Percentiles rank a stretch among this genome's conserved stretches.
Conservation (phyloP, 2,797 vertebrate species). For the Myotis findleyi region DNA sequence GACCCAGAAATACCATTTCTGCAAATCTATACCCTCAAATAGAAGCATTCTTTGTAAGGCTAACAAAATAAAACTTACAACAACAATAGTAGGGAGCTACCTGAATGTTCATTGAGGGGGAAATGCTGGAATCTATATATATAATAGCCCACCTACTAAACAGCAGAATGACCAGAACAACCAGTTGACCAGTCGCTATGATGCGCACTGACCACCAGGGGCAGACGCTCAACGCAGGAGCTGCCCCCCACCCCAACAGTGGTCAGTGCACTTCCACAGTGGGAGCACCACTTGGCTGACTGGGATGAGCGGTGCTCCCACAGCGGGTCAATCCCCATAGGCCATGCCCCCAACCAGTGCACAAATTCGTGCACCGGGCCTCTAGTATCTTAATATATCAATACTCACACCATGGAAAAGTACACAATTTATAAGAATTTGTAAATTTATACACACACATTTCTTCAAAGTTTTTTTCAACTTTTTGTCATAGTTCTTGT, state of each 20-base stretch:
- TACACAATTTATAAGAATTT: neutral
- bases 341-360: too few species aligned
- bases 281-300: too few species aligned
- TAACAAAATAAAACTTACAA: neutral
- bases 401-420: neutral
- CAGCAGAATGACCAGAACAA: too few species aligned
- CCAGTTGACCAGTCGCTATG: too few species aligned
- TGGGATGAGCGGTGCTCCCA: too few species aligned
- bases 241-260: too few species aligned
- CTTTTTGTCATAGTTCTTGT: neutral
- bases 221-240: too few species aligned
- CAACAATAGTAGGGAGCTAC: neutral
- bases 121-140: neutral
- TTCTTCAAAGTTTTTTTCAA: neutral
- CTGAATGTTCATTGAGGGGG: neutral
- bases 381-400: neutral
- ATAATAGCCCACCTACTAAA: too few species aligned
- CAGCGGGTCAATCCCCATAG: too few species aligned
- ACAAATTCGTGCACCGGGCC: too few species aligned
- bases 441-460: neutral
- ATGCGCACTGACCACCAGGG: too few species aligned
- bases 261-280: too few species aligned
- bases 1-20: neutral
- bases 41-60: constrained; percentile 3
- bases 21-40: neutral